A percentile compares a stretch with the other conserved stretches of the same genome.
Conservation (phyloP, 92 coral and sea anemone genomes). For the Porites cylindrica region DNA sequence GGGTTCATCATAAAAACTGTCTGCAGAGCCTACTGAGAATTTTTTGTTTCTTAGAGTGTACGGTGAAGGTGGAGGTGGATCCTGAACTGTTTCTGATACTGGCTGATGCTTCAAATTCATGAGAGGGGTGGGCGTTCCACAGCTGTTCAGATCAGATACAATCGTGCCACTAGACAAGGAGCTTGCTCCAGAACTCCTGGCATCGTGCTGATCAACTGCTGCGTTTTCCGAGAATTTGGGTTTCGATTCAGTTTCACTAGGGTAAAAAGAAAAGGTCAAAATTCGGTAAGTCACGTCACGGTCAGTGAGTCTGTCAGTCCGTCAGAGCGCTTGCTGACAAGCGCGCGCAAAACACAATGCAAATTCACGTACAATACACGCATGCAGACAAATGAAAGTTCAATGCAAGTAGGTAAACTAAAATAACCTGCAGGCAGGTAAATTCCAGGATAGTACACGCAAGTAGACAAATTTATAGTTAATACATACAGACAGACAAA, state of each 20-base stretch:
- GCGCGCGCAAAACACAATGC: too few species aligned
- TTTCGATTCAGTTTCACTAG: slow-evolving; percentile 5
- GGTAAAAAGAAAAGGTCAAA: not conserved
- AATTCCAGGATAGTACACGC: too few species aligned
- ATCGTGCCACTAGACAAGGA: slow-evolving; percentile 33
- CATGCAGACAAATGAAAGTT: too few species aligned
- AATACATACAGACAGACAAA: too few species aligned
- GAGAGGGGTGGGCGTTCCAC: slow-evolving; percentile 10
- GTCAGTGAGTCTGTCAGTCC: not conserved
- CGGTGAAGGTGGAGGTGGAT: slow-evolving; percentile 54
- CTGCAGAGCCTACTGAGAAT: slow-evolving; percentile 80
- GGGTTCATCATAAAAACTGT: slow-evolving; percentile 92
- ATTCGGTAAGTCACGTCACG: not conserved
- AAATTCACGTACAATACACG: too few species aligned
- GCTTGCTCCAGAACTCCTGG: slow-evolving; percentile 31
- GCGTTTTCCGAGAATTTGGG: not conserved
- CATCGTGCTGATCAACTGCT: slow-evolving; percentile 31
- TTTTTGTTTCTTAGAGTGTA: slow-evolving; percentile 81
- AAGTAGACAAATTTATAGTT: too few species aligned
- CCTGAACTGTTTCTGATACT: not conserved
- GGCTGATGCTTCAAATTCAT: slow-evolving; percentile 11
- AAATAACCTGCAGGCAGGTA: too few species aligned
- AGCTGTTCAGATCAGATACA: slow-evolving; percentile 40
- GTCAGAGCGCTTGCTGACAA: too few species aligned
- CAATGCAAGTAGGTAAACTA: too few species aligned